Base-by-base conservation (phyloP, 2,888 invertebrate species). In the Cerceris ruficornis region DNA sequence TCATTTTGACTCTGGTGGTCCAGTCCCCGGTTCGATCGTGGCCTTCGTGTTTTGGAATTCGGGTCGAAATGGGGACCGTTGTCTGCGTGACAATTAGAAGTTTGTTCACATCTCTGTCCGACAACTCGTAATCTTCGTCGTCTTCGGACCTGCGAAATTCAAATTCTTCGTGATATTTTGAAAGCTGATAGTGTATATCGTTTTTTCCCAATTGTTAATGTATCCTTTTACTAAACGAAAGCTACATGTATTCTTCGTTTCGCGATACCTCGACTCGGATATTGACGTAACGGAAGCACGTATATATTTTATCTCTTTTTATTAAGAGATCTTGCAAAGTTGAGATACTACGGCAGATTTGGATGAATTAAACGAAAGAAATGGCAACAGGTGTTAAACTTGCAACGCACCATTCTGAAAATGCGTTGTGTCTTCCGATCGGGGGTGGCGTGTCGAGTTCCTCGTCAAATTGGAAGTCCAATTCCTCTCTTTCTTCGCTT, bases 381-480 rank as follows among this genome's bases (percentile, higher is more conserved):
- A n/a, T n/a, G n/a, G n/a, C n/a, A n/a, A n/a, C n/a, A n/a, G 28
- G 28, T 28, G 4, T 28, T 28, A 28, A 2, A 28, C 28, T 28
- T 28, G 28, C 0, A 59, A 73, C 81, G 42, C 14, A 80, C 96
- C 95, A 96, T 90, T 96, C 95, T 82, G 97, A 95, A 93, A 98
- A 96, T 81, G 95, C 96, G 93, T 98, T 98, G 64, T 95, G 95
- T 77, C 97, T 93, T 15, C 97, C 97, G 72, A 95, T 95, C 1
- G 96, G 96, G 82, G 96, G 93, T 14, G 92, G 94, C 82, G 93
- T 93, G 75, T 98, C 97, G 80, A 98, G 93, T 92, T 99, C 99
- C 93, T 99, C 99, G 91, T 99, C 99, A 91, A 99, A 98, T 93
- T 98, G 97, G 93, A 99, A 99, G 92, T 98, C 98, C 83, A 98